Evolutionary conservation across 1,140 invertebrate genomes (phyloP).

Genomic region (Parapsyche elsis): DNA sequence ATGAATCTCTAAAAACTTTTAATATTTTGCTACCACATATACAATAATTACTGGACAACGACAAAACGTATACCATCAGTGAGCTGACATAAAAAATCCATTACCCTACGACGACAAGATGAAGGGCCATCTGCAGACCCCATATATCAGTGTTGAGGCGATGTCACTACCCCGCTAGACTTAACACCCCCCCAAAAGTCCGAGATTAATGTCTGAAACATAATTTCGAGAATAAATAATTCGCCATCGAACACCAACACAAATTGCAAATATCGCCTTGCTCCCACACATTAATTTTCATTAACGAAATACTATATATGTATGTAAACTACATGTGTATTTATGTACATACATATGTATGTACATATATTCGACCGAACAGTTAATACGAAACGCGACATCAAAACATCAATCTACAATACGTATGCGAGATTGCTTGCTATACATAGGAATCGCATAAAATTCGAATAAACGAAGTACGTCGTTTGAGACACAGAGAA

Average conservation of each 20-base stretch:
- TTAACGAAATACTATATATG: no score
- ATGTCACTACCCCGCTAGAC: neutral
- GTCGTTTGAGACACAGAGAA: no score
- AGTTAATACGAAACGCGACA: no score
- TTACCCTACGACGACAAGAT: constrained; percentile 9
- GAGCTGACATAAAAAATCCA: constrained; percentile 21
- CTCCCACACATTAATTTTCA: no score
- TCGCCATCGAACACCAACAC: neutral
- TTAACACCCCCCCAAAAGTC: neutral
- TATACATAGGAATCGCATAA: no score
- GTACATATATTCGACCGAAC: no score
- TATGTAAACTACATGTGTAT: no score
- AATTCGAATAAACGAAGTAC: no score
- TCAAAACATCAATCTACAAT: no score
- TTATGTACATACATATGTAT: no score
- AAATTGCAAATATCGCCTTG: no score
- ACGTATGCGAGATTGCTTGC: no score
- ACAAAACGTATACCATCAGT: neutral
- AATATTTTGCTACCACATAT: neutral
- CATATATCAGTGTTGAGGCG: neutral
- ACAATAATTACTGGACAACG: neutral
- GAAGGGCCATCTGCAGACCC: neutral
- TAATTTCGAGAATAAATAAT: neutral
- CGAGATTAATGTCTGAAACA: neutral
- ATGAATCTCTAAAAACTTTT: neutral